Base-by-base conservation (phyloP, 2,888 invertebrate genomes). In the Tuberolachnus salignus region DNA sequence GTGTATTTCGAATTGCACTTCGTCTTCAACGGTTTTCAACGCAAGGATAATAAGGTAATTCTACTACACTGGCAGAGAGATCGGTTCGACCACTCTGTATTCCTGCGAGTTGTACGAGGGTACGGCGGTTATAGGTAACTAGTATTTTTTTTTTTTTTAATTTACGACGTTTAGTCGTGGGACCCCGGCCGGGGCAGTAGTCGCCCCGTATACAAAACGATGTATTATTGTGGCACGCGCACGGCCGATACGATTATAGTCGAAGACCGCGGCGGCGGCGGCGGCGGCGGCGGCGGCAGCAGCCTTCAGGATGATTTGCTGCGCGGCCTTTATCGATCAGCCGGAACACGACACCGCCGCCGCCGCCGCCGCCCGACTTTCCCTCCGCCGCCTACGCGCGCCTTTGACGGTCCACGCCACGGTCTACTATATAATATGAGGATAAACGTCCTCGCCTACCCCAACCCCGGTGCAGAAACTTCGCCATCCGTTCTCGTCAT, bases 241-340 rank as follows among this genome's bases (percentile, higher is more conserved):
- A 13, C 42, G n/a, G 2, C 55, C 10, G 19, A 4, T 6, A 6
- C 34, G 34, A 3, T 34, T 34, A 34, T 16, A 34, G 42, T n/a
- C n/a, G 23, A 49, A 46, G 53, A 57, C n/a, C 42, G 14, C 34
- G n/a, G 51, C 8, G 21, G 34, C 16, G 49, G 34, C 26, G 49
- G 64, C 64, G 13, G 53, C 1, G 13, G 19, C 13, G 63, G 23
- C 21, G 53, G 64, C 64, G 26, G 55, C 64, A 16, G 72, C 44
- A 67, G 67, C 67, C 44, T 75, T 78, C 75, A 67, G 57, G 57
- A 78, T 78, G 75, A 78, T 78, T 78, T 78, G 75, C 42, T 67
- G 67, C 49, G 67, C 67, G 67, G 67, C 75, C 75, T 78, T 78
- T 78, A 78, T 78, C 67, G 75, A 78, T 78, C 75, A 78, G 75